Percentiles rank a stretch among this genome's conserved stretches.
phyloP scores from a whole-genome alignment of 2,888 invertebrate genomes.

The Pyrgus malvae region DNA sequence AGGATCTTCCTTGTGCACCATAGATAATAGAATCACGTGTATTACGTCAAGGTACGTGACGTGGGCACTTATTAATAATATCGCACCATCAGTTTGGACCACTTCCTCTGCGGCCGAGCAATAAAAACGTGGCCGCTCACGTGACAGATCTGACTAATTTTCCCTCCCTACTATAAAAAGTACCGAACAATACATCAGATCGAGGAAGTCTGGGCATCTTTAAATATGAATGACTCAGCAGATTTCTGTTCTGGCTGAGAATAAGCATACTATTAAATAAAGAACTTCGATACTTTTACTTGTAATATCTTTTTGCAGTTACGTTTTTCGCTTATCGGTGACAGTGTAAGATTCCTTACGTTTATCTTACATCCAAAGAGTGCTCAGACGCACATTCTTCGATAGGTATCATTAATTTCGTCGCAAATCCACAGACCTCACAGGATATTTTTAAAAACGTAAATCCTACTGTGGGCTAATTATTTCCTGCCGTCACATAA shows the following conservation, averaged over 20 bases:
- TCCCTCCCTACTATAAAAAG: neutral
- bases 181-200: too few relatives aligned
- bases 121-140: conserved; percentile 8
- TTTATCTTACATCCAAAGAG: too few relatives aligned
- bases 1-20: neutral
- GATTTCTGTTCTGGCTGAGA: too few relatives aligned
- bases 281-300: too few relatives aligned
- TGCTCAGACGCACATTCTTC: too few relatives aligned
- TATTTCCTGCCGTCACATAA: conserved; percentile 40
- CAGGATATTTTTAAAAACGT: conserved; percentile 16
- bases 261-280: too few relatives aligned
- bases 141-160: conserved; percentile 1
- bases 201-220: neutral
- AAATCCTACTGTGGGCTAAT: conserved; percentile 36
- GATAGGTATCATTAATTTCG: conserved; percentile 1
- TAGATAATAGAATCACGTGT: neutral
- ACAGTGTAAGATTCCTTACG: too few relatives aligned
- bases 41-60: conserved; percentile 13
- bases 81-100: neutral
- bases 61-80: conserved; percentile 10
- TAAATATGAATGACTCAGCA: too few relatives aligned
- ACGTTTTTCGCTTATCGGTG: too few relatives aligned
- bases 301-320: too few relatives aligned
- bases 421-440: neutral
- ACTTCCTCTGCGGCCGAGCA: conserved; percentile 8